Percentiles rank a stretch among this genome's conserved stretches.
phyloP scores from a whole-genome alignment of 2,797 vertebrate genomes.

The Anabas testudineus region DNA sequence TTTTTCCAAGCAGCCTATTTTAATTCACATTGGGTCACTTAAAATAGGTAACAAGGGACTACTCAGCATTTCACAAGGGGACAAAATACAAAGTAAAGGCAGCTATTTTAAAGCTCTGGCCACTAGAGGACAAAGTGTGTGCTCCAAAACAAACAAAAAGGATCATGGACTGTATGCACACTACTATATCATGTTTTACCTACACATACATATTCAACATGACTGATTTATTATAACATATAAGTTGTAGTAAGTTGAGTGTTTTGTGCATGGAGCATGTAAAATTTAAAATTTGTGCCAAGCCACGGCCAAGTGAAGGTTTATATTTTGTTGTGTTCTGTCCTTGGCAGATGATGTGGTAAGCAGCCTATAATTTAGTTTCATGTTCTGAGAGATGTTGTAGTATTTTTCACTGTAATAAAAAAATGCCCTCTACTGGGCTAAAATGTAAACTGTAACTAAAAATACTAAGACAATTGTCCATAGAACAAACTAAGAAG shows the following conservation, averaged over 20 bases:
- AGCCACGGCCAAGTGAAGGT: not conserved
- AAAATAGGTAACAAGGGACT: too few relatives aligned
- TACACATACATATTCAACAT: not conserved
- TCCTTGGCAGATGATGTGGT: not conserved
- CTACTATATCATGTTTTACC: not conserved
- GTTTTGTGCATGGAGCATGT: too few relatives aligned
- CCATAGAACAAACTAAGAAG: too few relatives aligned
- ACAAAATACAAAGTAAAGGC: not conserved
- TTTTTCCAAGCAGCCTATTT: too few relatives aligned
- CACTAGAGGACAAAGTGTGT: constrained; percentile 7
- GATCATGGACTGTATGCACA: too few relatives aligned
- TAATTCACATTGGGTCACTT: too few relatives aligned
- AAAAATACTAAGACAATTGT: too few relatives aligned
- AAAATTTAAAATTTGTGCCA: too few relatives aligned
- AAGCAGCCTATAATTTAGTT: too few relatives aligned
- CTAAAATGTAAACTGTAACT: constrained; percentile 6
- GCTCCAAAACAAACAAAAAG: not conserved
- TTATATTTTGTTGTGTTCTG: not conserved
- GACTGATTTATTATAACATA: too few relatives aligned
- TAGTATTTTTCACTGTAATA: not conserved
- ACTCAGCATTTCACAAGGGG: not conserved
- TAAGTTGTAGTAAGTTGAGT: too few relatives aligned
- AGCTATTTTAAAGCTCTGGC: not conserved
- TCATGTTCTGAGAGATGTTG: too few relatives aligned
- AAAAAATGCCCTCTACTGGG: constrained; percentile 24